Base-by-base conservation (phyloP, 2,888 invertebrate species). In the Arge pagana region DNA sequence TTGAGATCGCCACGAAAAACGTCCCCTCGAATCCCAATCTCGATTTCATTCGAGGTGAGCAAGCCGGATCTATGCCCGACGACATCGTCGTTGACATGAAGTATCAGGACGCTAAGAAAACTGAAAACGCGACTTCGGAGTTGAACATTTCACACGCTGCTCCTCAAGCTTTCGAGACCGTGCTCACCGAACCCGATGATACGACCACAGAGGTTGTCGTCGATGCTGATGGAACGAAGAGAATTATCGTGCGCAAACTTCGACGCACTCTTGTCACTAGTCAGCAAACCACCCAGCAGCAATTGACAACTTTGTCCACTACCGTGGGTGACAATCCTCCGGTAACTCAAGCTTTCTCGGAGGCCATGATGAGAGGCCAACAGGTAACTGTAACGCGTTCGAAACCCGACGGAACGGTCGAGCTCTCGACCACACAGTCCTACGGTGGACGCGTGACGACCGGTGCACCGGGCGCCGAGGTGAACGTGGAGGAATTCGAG, bases 131-230 rank as follows among this genome's bases (percentile, higher is more conserved):
- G 26, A 82, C 84, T 48, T 84, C 89, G 0, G 86, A 89, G 64
- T 71, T 91, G 11, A 86, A 84, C 63, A 88, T 90, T 26, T 81
- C 85, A 6, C 89, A 88, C 67, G 85, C 85, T 42, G 78, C 85
- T 23, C 88, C 89, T 0, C 87, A 89, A 63, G 83, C 89, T 0
- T 91, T 90, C 66, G 90, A 91, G 75, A 90, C 91, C 0, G 82
- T 90, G 3, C 84, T 91, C 70, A 84, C 88, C 1, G 90, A 91
- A 71, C 91, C 91, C 0, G 90, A 89, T 71, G 88, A 90, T 70
- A 88, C 90, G 1, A 90, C 88, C 0, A 91, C 90, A 0, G 88
- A 89, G 77, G 87, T 90, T 3, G 83, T 87, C 1, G 83, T 86
- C 0, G 90, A 89, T 64, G 84, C 90, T 13, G 90, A 91, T 70